Evolutionary conservation across 2,797 vertebrate genomes (phyloP).

Genomic region (Clarias laeviceps): DNA sequence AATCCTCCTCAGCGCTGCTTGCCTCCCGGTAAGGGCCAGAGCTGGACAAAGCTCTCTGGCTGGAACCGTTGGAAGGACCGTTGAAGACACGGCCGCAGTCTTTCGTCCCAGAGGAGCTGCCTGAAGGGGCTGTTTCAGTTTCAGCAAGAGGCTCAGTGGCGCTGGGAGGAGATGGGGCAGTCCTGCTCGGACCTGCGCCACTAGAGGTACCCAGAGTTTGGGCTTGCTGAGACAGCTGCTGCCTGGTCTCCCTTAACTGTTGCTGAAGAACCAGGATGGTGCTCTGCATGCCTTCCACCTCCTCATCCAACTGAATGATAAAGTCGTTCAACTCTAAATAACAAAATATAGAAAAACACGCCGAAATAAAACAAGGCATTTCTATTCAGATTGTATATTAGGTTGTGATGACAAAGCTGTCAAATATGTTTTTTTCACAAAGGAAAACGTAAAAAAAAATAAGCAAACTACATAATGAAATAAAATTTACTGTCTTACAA

Average conservation of each 20-base stretch:
- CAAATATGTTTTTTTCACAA: no score
- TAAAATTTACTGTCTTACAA: neutral
- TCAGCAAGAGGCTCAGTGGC: slow-evolving; percentile 74
- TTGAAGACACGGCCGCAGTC: slow-evolving; percentile 93
- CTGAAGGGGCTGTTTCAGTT: slow-evolving; percentile 78
- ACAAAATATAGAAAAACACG: slow-evolving; percentile 11
- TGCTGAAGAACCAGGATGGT: slow-evolving; percentile 88
- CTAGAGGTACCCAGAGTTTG: slow-evolving; percentile 73
- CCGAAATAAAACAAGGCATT: neutral
- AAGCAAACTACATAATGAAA: no score
- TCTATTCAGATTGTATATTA: neutral
- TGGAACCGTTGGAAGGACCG: slow-evolving; percentile 93
- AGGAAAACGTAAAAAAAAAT: no score
- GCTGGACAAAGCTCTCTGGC: slow-evolving; percentile 86
- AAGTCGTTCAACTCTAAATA: slow-evolving; percentile 81
- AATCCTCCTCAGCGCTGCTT: slow-evolving; percentile 91
- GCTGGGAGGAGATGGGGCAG: slow-evolving; percentile 68
- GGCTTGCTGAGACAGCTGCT: slow-evolving; percentile 79
- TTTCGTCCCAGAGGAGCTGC: slow-evolving; percentile 81
- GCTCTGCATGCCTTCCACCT: slow-evolving; percentile 89
- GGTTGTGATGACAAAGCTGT: neutral
- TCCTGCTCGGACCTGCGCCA: slow-evolving; percentile 77
- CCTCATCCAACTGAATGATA: slow-evolving; percentile 88
- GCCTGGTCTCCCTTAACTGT: slow-evolving; percentile 82
- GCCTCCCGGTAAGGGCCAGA: slow-evolving; percentile 93